Evolutionary conservation across 2,797 vertebrate genomes (phyloP).

Genomic region (Cheirogaleus major): DNA sequence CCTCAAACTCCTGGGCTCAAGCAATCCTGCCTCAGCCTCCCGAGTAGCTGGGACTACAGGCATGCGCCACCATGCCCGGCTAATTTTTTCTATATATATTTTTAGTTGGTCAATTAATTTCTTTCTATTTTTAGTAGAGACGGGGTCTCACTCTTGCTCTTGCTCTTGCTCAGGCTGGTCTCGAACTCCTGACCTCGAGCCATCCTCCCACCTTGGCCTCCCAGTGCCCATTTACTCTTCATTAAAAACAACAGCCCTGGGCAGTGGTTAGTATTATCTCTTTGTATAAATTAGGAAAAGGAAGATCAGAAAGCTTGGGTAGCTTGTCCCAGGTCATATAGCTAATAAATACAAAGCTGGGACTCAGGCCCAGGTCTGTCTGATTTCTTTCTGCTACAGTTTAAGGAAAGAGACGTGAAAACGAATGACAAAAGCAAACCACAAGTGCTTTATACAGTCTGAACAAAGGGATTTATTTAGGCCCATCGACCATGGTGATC

Average conservation of each 20-base stretch:
- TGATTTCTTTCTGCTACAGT: not conserved
- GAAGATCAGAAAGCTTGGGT: not conserved
- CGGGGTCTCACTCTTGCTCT: not conserved
- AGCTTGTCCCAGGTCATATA: not conserved
- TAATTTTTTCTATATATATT: not conserved
- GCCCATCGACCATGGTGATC: not conserved
- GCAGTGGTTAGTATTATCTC: not conserved
- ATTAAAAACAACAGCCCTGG: not conserved
- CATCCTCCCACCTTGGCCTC: not conserved
- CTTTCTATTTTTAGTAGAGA: not conserved
- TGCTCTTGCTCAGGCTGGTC: not conserved
- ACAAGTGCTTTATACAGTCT: not conserved
- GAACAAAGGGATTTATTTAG: not conserved
- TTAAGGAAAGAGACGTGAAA: not conserved
- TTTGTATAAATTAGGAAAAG: not conserved
- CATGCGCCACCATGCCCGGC: no score
- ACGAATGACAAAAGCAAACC: not conserved
- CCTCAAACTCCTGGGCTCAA: no score
- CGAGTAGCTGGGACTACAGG: no score
- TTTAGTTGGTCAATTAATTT: no score
- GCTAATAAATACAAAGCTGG: not conserved
- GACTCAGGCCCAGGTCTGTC: not conserved
- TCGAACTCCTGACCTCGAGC: not conserved
- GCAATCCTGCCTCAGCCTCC: no score
- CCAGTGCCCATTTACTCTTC: not conserved